Evolutionary conservation across 2,888 invertebrate genomes (phyloP), one percentile per base, ranked within the genome.

Genomic region (Bimastos eiseni): DNA sequence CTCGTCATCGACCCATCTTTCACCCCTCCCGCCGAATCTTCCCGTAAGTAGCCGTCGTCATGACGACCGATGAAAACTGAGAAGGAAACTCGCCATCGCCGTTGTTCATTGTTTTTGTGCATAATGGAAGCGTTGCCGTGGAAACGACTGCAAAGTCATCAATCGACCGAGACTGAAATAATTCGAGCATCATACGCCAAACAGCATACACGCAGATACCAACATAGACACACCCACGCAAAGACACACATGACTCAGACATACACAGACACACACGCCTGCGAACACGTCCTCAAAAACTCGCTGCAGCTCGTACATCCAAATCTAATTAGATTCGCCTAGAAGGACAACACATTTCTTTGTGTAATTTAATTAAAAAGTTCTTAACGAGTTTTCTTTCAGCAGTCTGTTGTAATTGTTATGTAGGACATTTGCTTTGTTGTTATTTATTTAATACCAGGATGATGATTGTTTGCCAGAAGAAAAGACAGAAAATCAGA

Each of bases 1-100:
- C 70, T 70, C 70, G 70, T 70, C 70, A 70, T 17, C 70, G n/a
- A 70, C 70, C n/a, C 70, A 70, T 70, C 70, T 70, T 70, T 70
- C 70, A 1, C 70, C 70, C n/a, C 6, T 17, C n/a, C 70, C 70
- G 13, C 70, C 30, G 30, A 70, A 30, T 70, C 70, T 70, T 70
- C 70, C 70, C 70, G 30, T n/a, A 30, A 70, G 70, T n/a, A 30
- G n/a, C n/a, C 70, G 70, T 70, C 70, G 70, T 17, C 70, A 70
- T 70, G n/a, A n/a, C n/a, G 30, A 70, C 70, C 70, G 70, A 70
- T 70, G 4, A 70, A 70, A 70, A 70, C 70, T 30, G 11, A 30
- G 70, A n/a, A 30, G 70, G 70, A 70, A 70, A 70, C 70, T n/a
- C n/a, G 70, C n/a, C n/a, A 2, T 70, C n/a, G 70, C 70, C n/a